These are phyloP conservation scores for Syrista parreyssii DNA, from an alignment of 2,888 invertebrate species.

Conservation along the genomic window DNA sequence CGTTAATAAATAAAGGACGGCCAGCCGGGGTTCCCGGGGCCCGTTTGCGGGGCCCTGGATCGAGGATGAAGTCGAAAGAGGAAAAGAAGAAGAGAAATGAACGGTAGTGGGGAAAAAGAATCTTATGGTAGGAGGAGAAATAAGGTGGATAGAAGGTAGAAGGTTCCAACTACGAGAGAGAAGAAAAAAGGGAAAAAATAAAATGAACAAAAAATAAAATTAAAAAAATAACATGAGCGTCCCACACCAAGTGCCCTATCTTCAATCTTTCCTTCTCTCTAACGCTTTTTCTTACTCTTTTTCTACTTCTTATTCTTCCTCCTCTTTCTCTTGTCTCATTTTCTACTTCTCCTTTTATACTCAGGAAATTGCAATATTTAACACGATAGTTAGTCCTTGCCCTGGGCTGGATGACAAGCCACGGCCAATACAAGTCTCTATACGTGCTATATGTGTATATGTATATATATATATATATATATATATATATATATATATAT, in stretches of 20 bases:
- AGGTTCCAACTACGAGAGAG: constrained; percentile 3
- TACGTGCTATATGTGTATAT: too few relatives aligned
- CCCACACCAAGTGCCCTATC: not conserved
- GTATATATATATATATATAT: not conserved
- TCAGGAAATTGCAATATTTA: constrained; percentile 60
- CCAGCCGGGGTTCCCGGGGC: constrained; percentile 36
- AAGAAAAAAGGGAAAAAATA: constrained; percentile 18
- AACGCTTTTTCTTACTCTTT: too few relatives aligned
- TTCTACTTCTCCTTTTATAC: too few relatives aligned
- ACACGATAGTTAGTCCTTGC: constrained; percentile 48
- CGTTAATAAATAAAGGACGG: constrained; percentile 64
- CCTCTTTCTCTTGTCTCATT: too few relatives aligned
- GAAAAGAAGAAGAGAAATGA: constrained; percentile 10
- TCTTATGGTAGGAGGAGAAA: constrained; percentile 25
- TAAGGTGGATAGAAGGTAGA: constrained; percentile 1
- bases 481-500: constrained; percentile 21
- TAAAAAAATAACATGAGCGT: too few relatives aligned
- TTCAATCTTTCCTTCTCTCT: not conserved
- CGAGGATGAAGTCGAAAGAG: constrained; percentile 11
- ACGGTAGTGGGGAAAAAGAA: constrained; percentile 24
- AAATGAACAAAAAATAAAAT: constrained; percentile 14
- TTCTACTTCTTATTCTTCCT: too few relatives aligned
- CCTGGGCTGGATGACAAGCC: not conserved
- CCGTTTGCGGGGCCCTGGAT: constrained; percentile 15
- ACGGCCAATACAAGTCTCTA: not conserved